Base-by-base conservation (phyloP, 2,797 vertebrate species). In the Peromyscus aztecus region DNA sequence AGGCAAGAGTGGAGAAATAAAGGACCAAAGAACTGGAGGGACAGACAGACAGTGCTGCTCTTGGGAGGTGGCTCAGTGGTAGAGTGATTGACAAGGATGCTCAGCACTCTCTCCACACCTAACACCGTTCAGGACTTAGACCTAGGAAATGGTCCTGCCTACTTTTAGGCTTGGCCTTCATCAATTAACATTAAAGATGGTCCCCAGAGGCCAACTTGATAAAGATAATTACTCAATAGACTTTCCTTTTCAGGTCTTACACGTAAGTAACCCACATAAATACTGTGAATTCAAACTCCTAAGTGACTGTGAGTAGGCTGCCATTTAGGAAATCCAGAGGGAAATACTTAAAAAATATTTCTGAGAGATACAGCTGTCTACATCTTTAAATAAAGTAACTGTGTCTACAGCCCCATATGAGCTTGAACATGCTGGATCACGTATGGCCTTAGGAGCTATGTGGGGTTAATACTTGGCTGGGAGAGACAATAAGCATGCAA, bases 311-410 rank as follows among this genome's bases (percentile, higher is more conserved):
- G 75, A 57, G 23, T 52, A 61, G 49, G 12, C 57, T 57, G n/a
- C 34, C 67, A 34, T 46, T 90, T 29, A 92, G 9, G 3, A 88
- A 78, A 37, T 88, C 83, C 27, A 63, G 59, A 71, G 49, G 31
- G 24, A 93, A n/a, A 52, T 34, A 31, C 67, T 87, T 34, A 29
- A 86, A n/a, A 84, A 65, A 23, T 21, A 65, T 21, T 65, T 65
- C 14, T 67, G 69, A 69, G 80, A 78, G 27, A 88, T 3, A 69
- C 2, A 86, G 12, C 29, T 93, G 24, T 80, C 91, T 78, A 59
- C 37, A 96, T 37, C 37, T 46, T 89, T 93, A 84, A 78, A 71
- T 75, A 76, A 94, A 91, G 67, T 73, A 90, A 71, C 85, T 71
- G 55, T 83, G 67, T 29, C 67, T 57, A 40, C 7, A 40, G 14